Percentiles rank a stretch among this genome's conserved stretches.
These are phyloP conservation scores for Cranoglanis bouderius DNA, from an alignment of 2,113 vertebrate species.

Conservation along the genomic window DNA sequence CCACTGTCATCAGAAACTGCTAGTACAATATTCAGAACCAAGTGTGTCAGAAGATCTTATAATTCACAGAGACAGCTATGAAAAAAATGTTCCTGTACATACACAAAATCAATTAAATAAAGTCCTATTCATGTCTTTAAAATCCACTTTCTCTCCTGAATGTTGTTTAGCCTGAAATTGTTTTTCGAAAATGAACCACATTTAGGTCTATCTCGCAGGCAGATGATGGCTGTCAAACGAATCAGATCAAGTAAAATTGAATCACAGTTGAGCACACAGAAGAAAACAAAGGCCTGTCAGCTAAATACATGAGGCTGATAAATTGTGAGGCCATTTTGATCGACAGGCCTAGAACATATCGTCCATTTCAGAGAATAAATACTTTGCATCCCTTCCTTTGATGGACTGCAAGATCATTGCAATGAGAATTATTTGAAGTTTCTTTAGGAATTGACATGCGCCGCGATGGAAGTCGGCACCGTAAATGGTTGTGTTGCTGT, in stretches of 20 bases:
- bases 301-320: slow-evolving; percentile 51
- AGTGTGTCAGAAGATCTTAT: neutral
- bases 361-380: slow-evolving; percentile 52
- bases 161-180: slow-evolving; percentile 29
- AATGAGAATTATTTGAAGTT: slow-evolving; percentile 66
- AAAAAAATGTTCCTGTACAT: slow-evolving; percentile 4
- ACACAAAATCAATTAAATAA: slow-evolving; percentile 15
- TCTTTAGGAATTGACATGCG: slow-evolving; percentile 64
- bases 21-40: neutral
- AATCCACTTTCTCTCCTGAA: slow-evolving; percentile 10
- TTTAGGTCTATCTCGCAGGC: slow-evolving; percentile 49
- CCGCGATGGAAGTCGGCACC: slow-evolving; percentile 62
- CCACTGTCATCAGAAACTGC: neutral
- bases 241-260: slow-evolving; percentile 56
- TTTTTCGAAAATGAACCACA: slow-evolving; percentile 45
- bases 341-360: slow-evolving; percentile 47
- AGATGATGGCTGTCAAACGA: slow-evolving; percentile 57
- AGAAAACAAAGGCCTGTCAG: slow-evolving; percentile 59
- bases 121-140: slow-evolving; percentile 17
- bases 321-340: slow-evolving; percentile 51
- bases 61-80: neutral
- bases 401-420: slow-evolving; percentile 72
- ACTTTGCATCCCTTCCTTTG: slow-evolving; percentile 65
- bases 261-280: slow-evolving; percentile 49
- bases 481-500: slow-evolving; percentile 76